Evolutionary conservation across 2,797 vertebrate species (phyloP).

Genomic region (Liparis tanakae): DNA sequence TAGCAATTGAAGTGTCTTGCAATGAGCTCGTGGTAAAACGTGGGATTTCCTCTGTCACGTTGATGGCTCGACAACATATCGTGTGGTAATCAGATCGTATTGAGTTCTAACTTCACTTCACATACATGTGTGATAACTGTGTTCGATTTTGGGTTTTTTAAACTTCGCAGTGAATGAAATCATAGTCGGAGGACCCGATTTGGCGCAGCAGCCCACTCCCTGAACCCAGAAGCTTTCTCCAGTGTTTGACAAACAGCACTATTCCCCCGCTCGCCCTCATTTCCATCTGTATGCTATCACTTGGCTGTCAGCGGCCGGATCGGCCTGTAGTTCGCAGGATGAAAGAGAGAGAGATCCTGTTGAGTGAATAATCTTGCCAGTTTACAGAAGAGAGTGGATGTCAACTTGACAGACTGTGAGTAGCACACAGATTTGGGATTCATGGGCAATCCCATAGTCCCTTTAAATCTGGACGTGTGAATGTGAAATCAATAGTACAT

Average conservation of each 20-base stretch:
- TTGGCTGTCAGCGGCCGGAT: conserved; percentile 81
- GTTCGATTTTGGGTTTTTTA: conserved; percentile 43
- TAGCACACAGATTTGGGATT: conserved; percentile 83
- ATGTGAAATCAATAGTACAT: conserved; percentile 90
- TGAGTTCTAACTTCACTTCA: conserved; percentile 18
- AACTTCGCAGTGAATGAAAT: conserved; percentile 54
- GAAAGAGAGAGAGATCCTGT: conserved; percentile 85
- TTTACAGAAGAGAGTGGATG: conserved; percentile 85
- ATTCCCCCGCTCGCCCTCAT: conserved; percentile 73
- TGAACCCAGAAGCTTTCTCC: conserved; percentile 71
- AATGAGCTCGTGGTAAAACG: conserved; percentile 26
- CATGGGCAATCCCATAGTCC: conserved; percentile 82
- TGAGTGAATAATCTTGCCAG: conserved; percentile 87
- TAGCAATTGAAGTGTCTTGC: conserved; percentile 6
- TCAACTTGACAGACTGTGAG: conserved; percentile 85
- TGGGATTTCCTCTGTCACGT: conserved; percentile 11
- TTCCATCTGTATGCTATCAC: conserved; percentile 87
- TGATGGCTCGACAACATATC: conserved; percentile 15
- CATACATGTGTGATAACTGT: conserved; percentile 25
- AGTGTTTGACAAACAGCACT: conserved; percentile 77
- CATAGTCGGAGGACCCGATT: conserved; percentile 52
- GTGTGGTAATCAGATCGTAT: conserved; percentile 44
- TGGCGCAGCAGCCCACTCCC: conserved; percentile 53
- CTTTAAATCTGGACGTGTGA: conserved; percentile 83
- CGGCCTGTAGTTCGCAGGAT: conserved; percentile 83